Conservation (phyloP, 1,140 invertebrate species). For the Piezodorus guildinii region DNA sequence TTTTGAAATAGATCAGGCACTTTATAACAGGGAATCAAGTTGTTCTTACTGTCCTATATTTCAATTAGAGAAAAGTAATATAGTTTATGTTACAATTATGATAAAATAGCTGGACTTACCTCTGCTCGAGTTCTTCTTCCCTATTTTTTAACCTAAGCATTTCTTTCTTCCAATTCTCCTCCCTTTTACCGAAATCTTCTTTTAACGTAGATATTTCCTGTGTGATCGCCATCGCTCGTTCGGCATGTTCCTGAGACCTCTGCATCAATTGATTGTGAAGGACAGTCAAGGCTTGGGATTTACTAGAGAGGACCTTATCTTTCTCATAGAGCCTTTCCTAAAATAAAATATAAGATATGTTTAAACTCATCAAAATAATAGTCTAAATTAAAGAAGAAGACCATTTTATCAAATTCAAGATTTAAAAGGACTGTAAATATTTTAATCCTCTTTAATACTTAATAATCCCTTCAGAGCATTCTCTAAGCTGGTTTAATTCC, state of each 20-base stretch:
- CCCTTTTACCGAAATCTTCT: slow-evolving; percentile 15
- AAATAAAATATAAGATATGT: too few relatives aligned
- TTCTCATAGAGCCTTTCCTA: slow-evolving; percentile 19
- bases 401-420: too few relatives aligned
- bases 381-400: too few relatives aligned
- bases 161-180: slow-evolving; percentile 17
- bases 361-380: too few relatives aligned
- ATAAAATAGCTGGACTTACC: neutral
- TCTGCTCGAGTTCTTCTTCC: slow-evolving; percentile 15
- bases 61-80: too few relatives aligned
- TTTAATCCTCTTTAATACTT: too few relatives aligned
- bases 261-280: slow-evolving; percentile 14
- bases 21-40: too few relatives aligned
- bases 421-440: too few relatives aligned
- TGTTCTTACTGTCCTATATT: too few relatives aligned
- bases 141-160: slow-evolving; percentile 13
- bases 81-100: neutral
- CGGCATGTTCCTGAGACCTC: slow-evolving; percentile 1
- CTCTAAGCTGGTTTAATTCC: too few relatives aligned
- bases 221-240: slow-evolving; percentile 13
- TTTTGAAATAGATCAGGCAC: too few relatives aligned
- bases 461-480: too few relatives aligned
- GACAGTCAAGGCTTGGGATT: slow-evolving; percentile 12
- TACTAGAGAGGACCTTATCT: slow-evolving; percentile 1
- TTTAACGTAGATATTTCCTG: slow-evolving; percentile 15